Base-by-base conservation (phyloP, 1,140 invertebrate species). In the Pseudomyrmex gracilis region DNA sequence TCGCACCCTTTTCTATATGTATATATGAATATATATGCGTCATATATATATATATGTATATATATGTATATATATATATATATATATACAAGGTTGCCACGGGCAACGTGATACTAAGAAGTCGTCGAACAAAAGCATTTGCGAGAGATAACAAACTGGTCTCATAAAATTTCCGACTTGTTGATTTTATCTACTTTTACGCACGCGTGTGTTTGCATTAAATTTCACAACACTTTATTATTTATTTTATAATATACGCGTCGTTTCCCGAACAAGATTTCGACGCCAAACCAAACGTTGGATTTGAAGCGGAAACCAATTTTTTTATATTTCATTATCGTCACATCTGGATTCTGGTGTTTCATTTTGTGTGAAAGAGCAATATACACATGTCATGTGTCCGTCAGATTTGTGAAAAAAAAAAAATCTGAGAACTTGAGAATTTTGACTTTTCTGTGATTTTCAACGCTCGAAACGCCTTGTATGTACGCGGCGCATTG, bases 1-100 rank as follows among this genome's bases (percentile, higher is more conserved):
- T 87, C 84, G 74, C 85, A 80, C 89, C 84, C 82, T 84, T 77
- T 85, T 88, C 64, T 80, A 85, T 87, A 73, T 85, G 70, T 74
- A 76, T 73, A 73, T 85, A 68, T 77, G 82, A 82, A 82, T 73
- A 82, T 84, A 63, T 86, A 73, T 70, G 76, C 84, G 86, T 83
- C 70, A 66, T 73, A 84, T 55, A 86, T 70, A 71, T 82, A 84
- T 83, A 60, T 80, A 85, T 87, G 68, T 85, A 64, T 74, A 76
- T 73, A 73, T 85, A 68, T 77, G 82, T 74, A 82, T 73, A 82
- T 84, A 63, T 86, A 73, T 70, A 71, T 82, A 66, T 73, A 84
- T 55, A 86, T 70, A 71, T 82, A 84, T 83, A 60, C 67, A 80
- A 83, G 55, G 66, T 66, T 68, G 71, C 73, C 64, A 49, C 64